phyloP scores from a whole-genome alignment of 2,113 vertebrate species.

The Gobius niger region DNA sequence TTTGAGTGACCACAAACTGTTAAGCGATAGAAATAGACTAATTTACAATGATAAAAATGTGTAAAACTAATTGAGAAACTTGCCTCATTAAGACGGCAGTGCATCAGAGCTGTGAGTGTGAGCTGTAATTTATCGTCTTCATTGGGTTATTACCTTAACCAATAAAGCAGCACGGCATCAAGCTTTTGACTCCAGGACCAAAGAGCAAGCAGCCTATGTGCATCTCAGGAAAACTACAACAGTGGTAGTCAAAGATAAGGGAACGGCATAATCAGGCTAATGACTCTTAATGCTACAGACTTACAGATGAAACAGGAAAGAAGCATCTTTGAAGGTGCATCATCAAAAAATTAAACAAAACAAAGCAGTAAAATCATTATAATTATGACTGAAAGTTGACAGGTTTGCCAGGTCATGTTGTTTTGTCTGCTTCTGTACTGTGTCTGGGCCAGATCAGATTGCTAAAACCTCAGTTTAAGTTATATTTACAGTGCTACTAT shows the following conservation, averaged over 20 bases:
- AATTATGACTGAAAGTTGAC: constrained; percentile 21
- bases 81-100: constrained; percentile 38
- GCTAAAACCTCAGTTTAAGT: background rate
- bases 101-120: constrained; percentile 22
- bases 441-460: background rate
- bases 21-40: too few relatives aligned
- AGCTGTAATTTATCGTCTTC: constrained; percentile 40
- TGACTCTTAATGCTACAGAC: constrained; percentile 16
- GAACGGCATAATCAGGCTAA: constrained; percentile 32
- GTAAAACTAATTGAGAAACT: background rate
- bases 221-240: constrained; percentile 30
- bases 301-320: constrained; percentile 3
- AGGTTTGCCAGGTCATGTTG: background rate
- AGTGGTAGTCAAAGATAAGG: constrained; percentile 40
- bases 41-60: background rate
- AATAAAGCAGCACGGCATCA: constrained; percentile 15
- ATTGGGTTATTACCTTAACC: constrained; percentile 40
- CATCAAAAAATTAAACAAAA: background rate
- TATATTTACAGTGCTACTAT: background rate
- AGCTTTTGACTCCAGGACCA: constrained; percentile 32
- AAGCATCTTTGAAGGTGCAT: constrained; percentile 13
- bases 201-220: constrained; percentile 52
- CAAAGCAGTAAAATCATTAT: constrained; percentile 31
- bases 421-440: constrained; percentile 19
- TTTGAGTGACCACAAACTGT: too few relatives aligned